phyloP scores from a whole-genome alignment of 2,888 invertebrate species.

The Heliconius sara region DNA sequence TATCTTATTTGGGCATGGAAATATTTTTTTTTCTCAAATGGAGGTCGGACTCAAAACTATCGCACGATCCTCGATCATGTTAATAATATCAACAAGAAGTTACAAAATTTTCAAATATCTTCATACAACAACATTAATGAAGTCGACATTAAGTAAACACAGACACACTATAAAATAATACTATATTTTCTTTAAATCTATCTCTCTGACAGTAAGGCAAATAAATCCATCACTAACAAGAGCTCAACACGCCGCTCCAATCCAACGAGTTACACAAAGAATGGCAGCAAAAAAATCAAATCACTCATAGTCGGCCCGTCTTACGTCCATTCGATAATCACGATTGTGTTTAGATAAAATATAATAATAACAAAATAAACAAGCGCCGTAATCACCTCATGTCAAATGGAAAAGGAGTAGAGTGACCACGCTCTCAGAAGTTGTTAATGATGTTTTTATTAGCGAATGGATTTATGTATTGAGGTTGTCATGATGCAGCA shows the following conservation, averaged over 20 bases:
- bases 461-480: background rate
- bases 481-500: background rate
- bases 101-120: no score
- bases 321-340: conserved; percentile 74
- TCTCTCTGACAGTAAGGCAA: conserved; percentile 10
- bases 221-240: conserved; percentile 26
- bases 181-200: background rate
- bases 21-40: no score
- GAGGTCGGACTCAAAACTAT: no score
- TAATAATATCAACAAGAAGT: no score
- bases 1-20: no score
- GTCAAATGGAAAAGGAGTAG: conserved; percentile 64
- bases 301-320: conserved; percentile 61
- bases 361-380: conserved; percentile 81
- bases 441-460: no score
- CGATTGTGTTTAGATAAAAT: conserved; percentile 82
- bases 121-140: background rate
- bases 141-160: background rate
- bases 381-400: conserved; percentile 77
- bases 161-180: background rate
- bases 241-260: conserved; percentile 56
- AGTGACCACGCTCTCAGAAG: conserved; percentile 49
- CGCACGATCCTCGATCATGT: no score
- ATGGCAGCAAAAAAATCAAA: conserved; percentile 53
- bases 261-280: conserved; percentile 52